Evolutionary conservation across 2,113 vertebrate species (phyloP), one percentile per base, ranked within the genome.

Genomic region (Peucedramus taeniatus): DNA sequence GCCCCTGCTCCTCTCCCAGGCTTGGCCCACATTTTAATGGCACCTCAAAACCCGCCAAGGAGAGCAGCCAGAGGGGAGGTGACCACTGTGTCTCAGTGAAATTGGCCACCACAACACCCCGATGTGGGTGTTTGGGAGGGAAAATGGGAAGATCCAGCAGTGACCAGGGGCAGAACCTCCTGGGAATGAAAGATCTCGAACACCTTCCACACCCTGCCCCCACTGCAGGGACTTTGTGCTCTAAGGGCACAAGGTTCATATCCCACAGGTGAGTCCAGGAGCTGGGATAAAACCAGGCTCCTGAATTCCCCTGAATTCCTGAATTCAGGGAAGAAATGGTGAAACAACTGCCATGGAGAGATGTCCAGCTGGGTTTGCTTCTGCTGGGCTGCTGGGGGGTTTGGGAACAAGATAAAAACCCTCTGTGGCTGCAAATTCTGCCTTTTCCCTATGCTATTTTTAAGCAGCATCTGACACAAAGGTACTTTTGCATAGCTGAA

Each of bases 131-230:
- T 28, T n/a, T 4, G 23, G 31, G 75, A 50, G 31, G 37, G 33
- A 30, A 33, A 51, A 0, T 0, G 26, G 40, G 21, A 33, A 56
- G 13, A 69, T 2, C 17, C 33, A 6, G 3, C 20, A 15, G 45
- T 12, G 40, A 8, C 7, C 2, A 2, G 27, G 44, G 28, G 31
- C 8, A 44, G 70, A 51, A 65, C 9, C 33, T 37, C 50, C 3
- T 11, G 10, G 77, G 28, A 19, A 2, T 2, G 21, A 20, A 35
- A 53, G 30, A 22, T 53, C 26, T 9, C 13, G 22, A 28, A 30
- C 47, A 42, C 23, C 37, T 72, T 21, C 44, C 39, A 6, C 9
- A 7, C 27, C n/a, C 83, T 68, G 40, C 8, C 61, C 53, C 51
- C 51, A 3, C 18, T 21, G 24, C 74, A 26, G 54, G 19, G 17